Base-by-base conservation (phyloP, 2,888 invertebrate species). In the Girardia tigrina region DNA sequence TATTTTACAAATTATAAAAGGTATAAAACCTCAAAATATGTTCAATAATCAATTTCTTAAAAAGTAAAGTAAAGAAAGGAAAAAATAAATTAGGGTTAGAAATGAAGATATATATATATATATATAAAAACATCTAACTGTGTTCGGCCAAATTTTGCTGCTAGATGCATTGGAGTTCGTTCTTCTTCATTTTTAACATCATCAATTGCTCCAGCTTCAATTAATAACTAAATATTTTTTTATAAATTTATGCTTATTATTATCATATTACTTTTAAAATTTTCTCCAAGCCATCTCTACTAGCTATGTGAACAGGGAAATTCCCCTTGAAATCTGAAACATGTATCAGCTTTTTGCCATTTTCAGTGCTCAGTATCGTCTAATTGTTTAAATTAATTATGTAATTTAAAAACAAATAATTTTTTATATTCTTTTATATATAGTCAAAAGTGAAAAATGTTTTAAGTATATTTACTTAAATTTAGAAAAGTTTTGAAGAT, bases 131-230 rank as follows among this genome's bases (percentile, higher is more conserved):
- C 79, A 79, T 82, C 82, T 80, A 29, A 80, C 79, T 76, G 78
- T 8, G 78, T 77, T n/a, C 79, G 78, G 20, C 86, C 86, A 78
- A 79, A 79, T 77, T 81, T 80, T n/a, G 85, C 83, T 27, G 85
- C 85, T 70, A 85, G 79, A 80, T 86, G 86, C 26, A 86, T 76
- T 26, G 86, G 82, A 20, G 85, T 84, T 77, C 84, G 82, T 78
- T 85, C 85, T 73, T 85, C 84, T 77, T 86, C 86, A 80, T 86
- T 85, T 79, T 85, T 84, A 71, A 80, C 81, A 77, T 83, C 82
- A 71, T 84, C 80, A 56, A 81, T 80, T 12, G 84, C 85, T 0
- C 82, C 83, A 78, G 83, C 77, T 4, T 83, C 80, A 73, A 85
- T 77, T 74, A 86, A 80, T 29, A 80, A 78, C 85, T 85, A 79